Conservation (phyloP, 2,797 vertebrate genomes). For the Bovichtus variegatus region DNA sequence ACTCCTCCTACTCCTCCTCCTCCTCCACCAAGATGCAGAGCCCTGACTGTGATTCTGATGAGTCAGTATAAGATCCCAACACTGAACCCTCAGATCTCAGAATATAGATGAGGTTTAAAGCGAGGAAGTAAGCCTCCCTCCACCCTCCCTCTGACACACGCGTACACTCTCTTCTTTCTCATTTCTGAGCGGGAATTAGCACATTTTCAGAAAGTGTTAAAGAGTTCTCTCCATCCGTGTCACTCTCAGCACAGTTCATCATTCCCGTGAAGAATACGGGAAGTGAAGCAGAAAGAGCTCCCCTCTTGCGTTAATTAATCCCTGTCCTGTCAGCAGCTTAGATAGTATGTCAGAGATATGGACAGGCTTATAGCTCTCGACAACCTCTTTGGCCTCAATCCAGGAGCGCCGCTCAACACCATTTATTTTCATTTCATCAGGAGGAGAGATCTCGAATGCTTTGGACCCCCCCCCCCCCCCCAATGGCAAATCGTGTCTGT, state of each 20-base stretch:
- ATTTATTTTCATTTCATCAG: constrained; percentile 57
- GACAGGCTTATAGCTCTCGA: constrained; percentile 69
- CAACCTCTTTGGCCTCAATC: constrained; percentile 70
- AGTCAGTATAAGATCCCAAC: constrained; percentile 70
- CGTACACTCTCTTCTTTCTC: constrained; percentile 6
- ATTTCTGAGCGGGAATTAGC: constrained; percentile 52
- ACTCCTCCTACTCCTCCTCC: constrained; percentile 24
- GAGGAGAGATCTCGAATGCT: constrained; percentile 44
- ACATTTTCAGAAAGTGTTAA: constrained; percentile 40
- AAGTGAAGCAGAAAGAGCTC: constrained; percentile 71
- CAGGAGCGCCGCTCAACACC: constrained; percentile 46
- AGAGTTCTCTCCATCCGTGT: constrained; percentile 23
- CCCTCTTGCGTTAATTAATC: constrained; percentile 72
- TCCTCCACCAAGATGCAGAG: constrained; percentile 34
- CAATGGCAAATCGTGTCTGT: constrained; percentile 22
- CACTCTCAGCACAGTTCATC: constrained; percentile 50
- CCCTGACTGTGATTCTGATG: constrained; percentile 71
- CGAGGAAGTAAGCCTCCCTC: constrained; percentile 36
- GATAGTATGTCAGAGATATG: constrained; percentile 62
- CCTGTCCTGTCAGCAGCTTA: constrained; percentile 59
- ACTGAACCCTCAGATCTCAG: constrained; percentile 59
- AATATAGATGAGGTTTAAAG: constrained; percentile 76
- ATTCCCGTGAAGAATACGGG: constrained; percentile 55
- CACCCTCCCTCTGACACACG: constrained; percentile 16
- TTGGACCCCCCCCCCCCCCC: constrained; percentile 15